Percentiles rank a stretch among this genome's conserved stretches.
phyloP scores from a whole-genome alignment of 2,113 vertebrate species.

The Gadus macrocephalus region DNA sequence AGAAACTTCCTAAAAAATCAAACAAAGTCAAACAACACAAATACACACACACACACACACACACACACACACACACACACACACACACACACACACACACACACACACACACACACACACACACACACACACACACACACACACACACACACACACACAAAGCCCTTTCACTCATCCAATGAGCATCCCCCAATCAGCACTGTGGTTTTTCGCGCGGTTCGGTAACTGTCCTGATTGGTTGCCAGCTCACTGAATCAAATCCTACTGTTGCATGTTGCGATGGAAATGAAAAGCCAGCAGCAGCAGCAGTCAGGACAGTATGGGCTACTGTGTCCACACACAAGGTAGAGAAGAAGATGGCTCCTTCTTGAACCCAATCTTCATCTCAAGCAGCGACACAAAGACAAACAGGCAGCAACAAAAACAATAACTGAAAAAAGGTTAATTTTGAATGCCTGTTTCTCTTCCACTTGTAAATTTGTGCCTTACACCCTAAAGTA shows the following conservation, averaged over 20 bases:
- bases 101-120: neutral
- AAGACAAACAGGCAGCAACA: constrained; percentile 58
- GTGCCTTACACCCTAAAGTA: constrained; percentile 99
- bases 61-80: too few relatives aligned
- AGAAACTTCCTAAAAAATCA: constrained; percentile 46
- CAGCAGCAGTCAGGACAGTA: constrained; percentile 36
- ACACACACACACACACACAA: too few relatives aligned
- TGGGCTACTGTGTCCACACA: constrained; percentile 34
- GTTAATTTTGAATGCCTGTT: constrained; percentile 87
- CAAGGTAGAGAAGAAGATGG: constrained; percentile 51
- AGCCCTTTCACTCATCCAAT: constrained; percentile 58
- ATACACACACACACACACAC: too few relatives aligned
- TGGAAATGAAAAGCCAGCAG: constrained; percentile 50
- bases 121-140: too few relatives aligned
- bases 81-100: too few relatives aligned
- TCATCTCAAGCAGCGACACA: constrained; percentile 70
- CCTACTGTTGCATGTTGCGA: constrained; percentile 87
- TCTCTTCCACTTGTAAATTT: constrained; percentile 99
- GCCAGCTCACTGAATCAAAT: constrained; percentile 80
- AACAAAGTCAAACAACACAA: constrained; percentile 3
- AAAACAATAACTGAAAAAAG: constrained; percentile 61
- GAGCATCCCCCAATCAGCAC: constrained; percentile 69
- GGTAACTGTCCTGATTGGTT: constrained; percentile 78
- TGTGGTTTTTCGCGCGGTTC: constrained; percentile 77
- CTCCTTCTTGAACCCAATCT: constrained; percentile 68